A percentile compares a stretch with the other conserved stretches of the same genome.
phyloP scores from a whole-genome alignment of 1,140 invertebrate genomes.

The Frieseomelitta varia region DNA sequence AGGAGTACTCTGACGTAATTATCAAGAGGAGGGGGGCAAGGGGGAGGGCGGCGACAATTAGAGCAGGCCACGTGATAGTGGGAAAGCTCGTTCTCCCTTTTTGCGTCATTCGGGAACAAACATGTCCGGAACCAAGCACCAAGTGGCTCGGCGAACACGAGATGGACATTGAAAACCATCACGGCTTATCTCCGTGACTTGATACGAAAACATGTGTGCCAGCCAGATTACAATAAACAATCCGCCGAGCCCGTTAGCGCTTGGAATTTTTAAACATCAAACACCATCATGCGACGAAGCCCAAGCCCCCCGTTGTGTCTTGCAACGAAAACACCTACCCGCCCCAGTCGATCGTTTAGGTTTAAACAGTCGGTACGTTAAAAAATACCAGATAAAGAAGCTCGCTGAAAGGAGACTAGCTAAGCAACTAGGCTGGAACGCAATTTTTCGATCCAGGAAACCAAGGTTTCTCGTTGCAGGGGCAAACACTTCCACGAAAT shows the following conservation, averaged over 20 bases:
- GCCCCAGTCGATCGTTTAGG: background rate
- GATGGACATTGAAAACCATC: conserved; percentile 69
- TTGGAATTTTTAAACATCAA: conserved; percentile 67
- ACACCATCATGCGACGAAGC: conserved; percentile 20
- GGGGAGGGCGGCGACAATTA: conserved; percentile 8
- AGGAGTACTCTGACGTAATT: conserved; percentile 23
- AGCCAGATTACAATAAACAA: conserved; percentile 71
- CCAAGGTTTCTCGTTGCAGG: background rate
- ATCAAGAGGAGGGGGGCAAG: background rate
- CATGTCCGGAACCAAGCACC: background rate
- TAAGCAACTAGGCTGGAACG: too few relatives aligned
- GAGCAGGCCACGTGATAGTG: conserved; percentile 5
- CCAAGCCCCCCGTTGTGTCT: background rate
- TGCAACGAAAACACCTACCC: background rate
- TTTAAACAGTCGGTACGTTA: too few relatives aligned
- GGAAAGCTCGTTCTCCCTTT: conserved; percentile 58
- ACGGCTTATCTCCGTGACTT: conserved; percentile 65
- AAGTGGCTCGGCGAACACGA: conserved; percentile 49
- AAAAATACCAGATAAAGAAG: background rate
- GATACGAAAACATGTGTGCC: conserved; percentile 68
- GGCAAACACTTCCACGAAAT: conserved; percentile 46
- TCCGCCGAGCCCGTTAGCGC: conserved; percentile 36
- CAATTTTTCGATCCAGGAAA: too few relatives aligned
- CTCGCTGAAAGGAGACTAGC: too few relatives aligned
- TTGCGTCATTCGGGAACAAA: conserved; percentile 44